Conservation (phyloP, 2,113 vertebrate genomes). For the Platichthys stellatus region DNA sequence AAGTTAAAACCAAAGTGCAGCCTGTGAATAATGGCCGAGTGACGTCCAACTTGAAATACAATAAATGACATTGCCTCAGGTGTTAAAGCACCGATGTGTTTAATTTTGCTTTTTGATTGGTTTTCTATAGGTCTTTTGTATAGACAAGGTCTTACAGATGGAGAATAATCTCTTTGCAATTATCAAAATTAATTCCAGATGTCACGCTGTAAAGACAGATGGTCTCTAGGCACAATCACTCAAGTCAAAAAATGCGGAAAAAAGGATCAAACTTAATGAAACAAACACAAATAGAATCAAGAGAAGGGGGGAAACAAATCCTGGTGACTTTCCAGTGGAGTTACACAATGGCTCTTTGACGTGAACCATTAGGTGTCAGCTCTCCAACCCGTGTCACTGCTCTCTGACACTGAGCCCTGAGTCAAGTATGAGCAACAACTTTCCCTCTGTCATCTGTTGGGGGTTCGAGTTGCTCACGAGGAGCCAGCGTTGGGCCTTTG, state of each 20-base stretch:
- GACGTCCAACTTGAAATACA: conserved; percentile 5
- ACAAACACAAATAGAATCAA: conserved; percentile 57
- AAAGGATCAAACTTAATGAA: conserved; percentile 18
- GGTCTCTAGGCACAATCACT: conserved; percentile 29
- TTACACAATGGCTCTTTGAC: conserved; percentile 16
- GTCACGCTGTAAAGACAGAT: conserved; percentile 46
- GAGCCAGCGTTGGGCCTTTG: conserved; percentile 41
- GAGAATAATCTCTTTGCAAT: conserved; percentile 57
- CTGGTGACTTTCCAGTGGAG: not conserved
- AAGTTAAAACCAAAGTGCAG: not conserved
- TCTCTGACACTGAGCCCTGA: conserved; percentile 15
- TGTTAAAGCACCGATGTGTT: conserved; percentile 25
- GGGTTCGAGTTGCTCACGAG: conserved; percentile 2
- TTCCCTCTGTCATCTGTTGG: conserved; percentile 37
- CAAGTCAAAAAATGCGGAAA: conserved; percentile 27
- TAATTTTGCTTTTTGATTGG: conserved; percentile 34
- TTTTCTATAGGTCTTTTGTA: conserved; percentile 29
- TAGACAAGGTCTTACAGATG: conserved; percentile 37
- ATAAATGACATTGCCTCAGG: conserved; percentile 29
- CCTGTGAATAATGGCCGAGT: not conserved
- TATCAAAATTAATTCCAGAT: conserved; percentile 58
- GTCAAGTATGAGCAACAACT: conserved; percentile 17
- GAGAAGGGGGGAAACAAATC: fast-evolving
- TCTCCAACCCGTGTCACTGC: not conserved
- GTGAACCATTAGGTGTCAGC: conserved; percentile 12